These are phyloP conservation scores for Lonchura striata DNA, from an alignment of 2,113 vertebrate species.

Conservation along the genomic window DNA sequence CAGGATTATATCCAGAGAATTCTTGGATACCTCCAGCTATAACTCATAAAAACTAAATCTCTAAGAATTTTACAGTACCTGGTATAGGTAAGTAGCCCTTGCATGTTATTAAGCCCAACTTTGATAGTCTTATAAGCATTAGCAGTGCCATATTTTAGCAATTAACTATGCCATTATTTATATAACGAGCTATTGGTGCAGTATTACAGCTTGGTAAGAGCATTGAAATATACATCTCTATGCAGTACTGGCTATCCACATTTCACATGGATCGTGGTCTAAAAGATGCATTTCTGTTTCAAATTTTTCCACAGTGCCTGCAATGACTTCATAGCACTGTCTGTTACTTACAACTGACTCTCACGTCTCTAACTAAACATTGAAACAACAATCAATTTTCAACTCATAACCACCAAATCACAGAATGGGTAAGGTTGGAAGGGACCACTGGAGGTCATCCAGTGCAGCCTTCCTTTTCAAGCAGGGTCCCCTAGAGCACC, in stretches of 20 bases:
- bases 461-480: not conserved
- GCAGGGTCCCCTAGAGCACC: not conserved
- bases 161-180: not conserved
- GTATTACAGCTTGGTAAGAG: not conserved
- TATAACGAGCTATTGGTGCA: not conserved
- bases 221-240: conserved; percentile 21
- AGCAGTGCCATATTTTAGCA: not conserved
- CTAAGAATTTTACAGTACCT: not conserved
- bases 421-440: not conserved
- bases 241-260: not conserved
- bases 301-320: not conserved
- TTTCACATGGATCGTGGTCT: not conserved
- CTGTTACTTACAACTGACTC: not conserved
- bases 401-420: not conserved
- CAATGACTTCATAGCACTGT: not conserved
- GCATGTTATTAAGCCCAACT: not conserved
- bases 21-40: not conserved
- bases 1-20: not conserved
- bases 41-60: not conserved
- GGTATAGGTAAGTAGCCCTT: not conserved
- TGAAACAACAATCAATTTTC: not conserved
- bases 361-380: not conserved
- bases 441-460: not conserved
- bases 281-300: conserved; percentile 12
- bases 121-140: not conserved